Percentiles rank a stretch among this genome's conserved stretches.
Evolutionary conservation across 2,113 vertebrate genomes (phyloP).

Genomic region (Nothoprocta pentlandii): DNA sequence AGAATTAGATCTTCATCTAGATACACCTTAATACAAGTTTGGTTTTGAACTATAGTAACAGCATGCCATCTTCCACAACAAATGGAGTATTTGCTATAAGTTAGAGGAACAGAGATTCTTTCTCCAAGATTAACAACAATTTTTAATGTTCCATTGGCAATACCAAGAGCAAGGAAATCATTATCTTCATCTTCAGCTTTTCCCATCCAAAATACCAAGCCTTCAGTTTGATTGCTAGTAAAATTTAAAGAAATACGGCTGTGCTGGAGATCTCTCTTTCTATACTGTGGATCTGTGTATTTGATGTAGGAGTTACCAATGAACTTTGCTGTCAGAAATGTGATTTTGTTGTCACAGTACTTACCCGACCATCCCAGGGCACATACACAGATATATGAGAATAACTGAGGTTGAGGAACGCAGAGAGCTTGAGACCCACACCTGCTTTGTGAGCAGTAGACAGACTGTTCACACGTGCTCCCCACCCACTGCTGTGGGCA

Average conservation of each 20-base stretch:
- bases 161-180: constrained; percentile 86
- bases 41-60: constrained; percentile 78
- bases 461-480: constrained; percentile 77
- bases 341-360: constrained; percentile 75
- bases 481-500: constrained; percentile 82
- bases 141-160: constrained; percentile 81
- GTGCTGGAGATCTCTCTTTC: constrained; percentile 77
- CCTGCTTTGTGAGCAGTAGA: constrained; percentile 72
- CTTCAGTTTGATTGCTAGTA: constrained; percentile 70
- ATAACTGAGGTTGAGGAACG: constrained; percentile 32
- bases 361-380: constrained; percentile 82
- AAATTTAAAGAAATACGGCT: constrained; percentile 85
- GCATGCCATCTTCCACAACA: constrained; percentile 82
- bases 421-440: constrained; percentile 82
- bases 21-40: constrained; percentile 82
- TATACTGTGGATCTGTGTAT: constrained; percentile 81
- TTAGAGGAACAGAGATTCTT: constrained; percentile 76
- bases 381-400: constrained; percentile 83
- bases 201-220: constrained; percentile 86
- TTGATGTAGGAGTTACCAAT: constrained; percentile 85
- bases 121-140: constrained; percentile 87
- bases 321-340: constrained; percentile 79
- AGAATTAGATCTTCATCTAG: constrained; percentile 78
- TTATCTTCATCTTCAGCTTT: constrained; percentile 83
- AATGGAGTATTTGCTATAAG: constrained; percentile 47